Evolutionary conservation across 1,140 invertebrate species (phyloP).

Genomic region (Apolygus lucorum): DNA sequence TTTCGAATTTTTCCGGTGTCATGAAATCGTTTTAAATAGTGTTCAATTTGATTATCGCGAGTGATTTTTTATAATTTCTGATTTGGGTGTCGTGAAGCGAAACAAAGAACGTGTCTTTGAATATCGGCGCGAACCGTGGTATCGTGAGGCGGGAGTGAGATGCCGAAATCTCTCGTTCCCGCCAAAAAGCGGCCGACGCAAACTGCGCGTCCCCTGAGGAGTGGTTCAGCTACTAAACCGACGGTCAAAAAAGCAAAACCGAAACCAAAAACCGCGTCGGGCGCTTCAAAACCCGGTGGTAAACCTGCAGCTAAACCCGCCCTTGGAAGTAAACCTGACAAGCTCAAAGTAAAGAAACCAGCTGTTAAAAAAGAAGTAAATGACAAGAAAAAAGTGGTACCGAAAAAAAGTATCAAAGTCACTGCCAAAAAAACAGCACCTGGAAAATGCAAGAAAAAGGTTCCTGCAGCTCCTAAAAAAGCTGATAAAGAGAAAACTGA

Average conservation of each 20-base stretch:
- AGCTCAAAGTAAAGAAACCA: conserved; percentile 6
- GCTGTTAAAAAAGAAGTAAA: conserved; percentile 11
- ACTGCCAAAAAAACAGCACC: conserved; percentile 3
- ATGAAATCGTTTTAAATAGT: too few species aligned
- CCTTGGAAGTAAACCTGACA: background rate
- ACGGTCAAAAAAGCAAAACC: background rate
- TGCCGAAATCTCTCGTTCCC: conserved; percentile 18
- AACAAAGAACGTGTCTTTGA: too few species aligned
- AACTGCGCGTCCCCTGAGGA: background rate
- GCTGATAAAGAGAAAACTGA: conserved; percentile 13
- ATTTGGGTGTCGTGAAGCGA: too few species aligned
- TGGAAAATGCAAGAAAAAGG: conserved; percentile 17
- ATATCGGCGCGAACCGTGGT: background rate
- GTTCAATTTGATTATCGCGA: too few species aligned
- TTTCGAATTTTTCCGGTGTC: too few species aligned
- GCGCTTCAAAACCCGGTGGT: background rate
- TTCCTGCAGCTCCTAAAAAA: background rate
- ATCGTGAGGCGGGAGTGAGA: conserved; percentile 14
- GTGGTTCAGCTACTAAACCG: background rate
- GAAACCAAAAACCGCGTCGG: background rate
- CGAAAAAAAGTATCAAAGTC: conserved; percentile 22
- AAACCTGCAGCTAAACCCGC: background rate
- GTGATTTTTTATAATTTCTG: too few species aligned
- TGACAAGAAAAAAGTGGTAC: conserved; percentile 16
- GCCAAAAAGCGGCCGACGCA: conserved; percentile 16